A percentile compares a stretch with the other conserved stretches of the same genome.
phyloP scores from a whole-genome alignment of 2,888 invertebrate species.

The Pyrocoelia pectoralis region DNA sequence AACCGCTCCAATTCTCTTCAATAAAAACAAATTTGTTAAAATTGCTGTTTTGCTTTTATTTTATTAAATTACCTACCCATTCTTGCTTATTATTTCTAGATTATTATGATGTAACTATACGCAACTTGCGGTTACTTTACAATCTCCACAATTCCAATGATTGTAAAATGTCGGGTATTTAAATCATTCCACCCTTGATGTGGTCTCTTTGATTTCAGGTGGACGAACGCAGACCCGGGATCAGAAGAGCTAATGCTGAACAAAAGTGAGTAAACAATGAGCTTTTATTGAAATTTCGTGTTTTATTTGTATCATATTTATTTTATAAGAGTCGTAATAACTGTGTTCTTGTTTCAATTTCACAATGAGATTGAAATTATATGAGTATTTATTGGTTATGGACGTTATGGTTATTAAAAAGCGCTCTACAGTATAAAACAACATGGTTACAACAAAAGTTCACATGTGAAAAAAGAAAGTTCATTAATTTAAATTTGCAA shows the following conservation, averaged over 20 bases:
- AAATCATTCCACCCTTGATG: conserved; percentile 50
- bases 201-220: conserved; percentile 57
- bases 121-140: conserved; percentile 42
- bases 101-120: conserved; percentile 33
- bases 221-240: conserved; percentile 53
- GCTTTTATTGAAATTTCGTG: conserved; percentile 36
- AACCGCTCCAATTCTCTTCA: conserved; percentile 26
- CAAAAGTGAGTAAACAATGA: conserved; percentile 50
- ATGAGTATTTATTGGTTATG: conserved; percentile 21
- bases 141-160: conserved; percentile 39
- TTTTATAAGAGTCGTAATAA: conserved; percentile 19
- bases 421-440: conserved; percentile 14
- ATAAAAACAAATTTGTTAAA: conserved; percentile 34
- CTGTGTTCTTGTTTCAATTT: conserved; percentile 20
- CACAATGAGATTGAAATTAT: conserved; percentile 22
- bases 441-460: conserved; percentile 14
- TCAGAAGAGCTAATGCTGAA: conserved; percentile 51
- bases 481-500: background rate
- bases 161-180: conserved; percentile 44
- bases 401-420: conserved; percentile 15
- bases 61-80: background rate
- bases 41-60: conserved; percentile 12
- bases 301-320: conserved; percentile 31
- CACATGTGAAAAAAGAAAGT: background rate
- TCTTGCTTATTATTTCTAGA: conserved; percentile 31